These are phyloP conservation scores for Zaprionus davidi DNA, from an alignment of 1,140 invertebrate species.

Conservation along the genomic window DNA sequence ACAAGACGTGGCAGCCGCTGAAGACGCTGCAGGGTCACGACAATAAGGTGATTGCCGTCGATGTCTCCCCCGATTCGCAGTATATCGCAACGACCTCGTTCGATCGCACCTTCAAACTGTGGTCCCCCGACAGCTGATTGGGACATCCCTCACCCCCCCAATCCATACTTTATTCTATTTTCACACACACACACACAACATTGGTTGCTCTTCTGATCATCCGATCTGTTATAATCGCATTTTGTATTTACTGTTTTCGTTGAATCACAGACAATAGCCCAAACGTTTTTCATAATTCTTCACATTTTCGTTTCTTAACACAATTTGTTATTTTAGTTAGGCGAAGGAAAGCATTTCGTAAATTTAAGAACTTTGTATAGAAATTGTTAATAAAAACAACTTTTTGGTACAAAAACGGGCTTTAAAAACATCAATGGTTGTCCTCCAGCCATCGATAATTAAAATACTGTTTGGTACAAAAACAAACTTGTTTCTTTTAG, in stretches of 20 bases:
- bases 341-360: slow-evolving; percentile 72
- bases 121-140: slow-evolving; percentile 91
- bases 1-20: slow-evolving; percentile 97
- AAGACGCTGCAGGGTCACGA: slow-evolving; percentile 97
- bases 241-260: slow-evolving; percentile 61
- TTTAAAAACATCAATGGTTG: no score
- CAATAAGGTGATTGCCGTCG: slow-evolving; percentile 96
- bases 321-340: slow-evolving; percentile 78
- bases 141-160: neutral
- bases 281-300: slow-evolving; percentile 54
- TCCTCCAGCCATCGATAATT: no score
- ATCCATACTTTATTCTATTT: slow-evolving; percentile 22
- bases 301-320: slow-evolving; percentile 61
- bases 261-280: slow-evolving; percentile 72
- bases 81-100: slow-evolving; percentile 97
- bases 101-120: slow-evolving; percentile 99
- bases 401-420: slow-evolving; percentile 60
- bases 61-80: slow-evolving; percentile 94
- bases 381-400: slow-evolving; percentile 76
- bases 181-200: slow-evolving; percentile 23
- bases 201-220: slow-evolving; percentile 25
- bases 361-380: slow-evolving; percentile 75
- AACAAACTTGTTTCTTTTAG: neutral
- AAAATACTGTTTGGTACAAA: neutral
- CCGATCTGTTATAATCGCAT: slow-evolving; percentile 44